Percentiles rank a stretch among this genome's conserved stretches.
phyloP scores from a whole-genome alignment of 1,140 invertebrate genomes.

The Temnothorax curvispinosus region DNA sequence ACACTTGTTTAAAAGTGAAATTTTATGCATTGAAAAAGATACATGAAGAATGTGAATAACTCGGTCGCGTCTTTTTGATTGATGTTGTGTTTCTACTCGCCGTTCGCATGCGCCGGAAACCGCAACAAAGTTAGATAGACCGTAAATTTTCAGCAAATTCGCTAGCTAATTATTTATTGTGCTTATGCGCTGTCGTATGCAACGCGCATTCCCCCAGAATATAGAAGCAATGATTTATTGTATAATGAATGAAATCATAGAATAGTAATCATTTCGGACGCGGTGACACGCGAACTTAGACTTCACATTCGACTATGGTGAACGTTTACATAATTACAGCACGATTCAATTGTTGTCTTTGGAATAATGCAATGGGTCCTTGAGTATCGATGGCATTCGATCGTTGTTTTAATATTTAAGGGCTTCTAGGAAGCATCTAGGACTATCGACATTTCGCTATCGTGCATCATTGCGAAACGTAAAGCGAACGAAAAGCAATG shows the following conservation, averaged over 20 bases:
- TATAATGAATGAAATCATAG: slow-evolving; percentile 51
- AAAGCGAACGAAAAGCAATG: not conserved
- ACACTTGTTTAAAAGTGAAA: slow-evolving; percentile 7
- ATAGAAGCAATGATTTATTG: slow-evolving; percentile 35
- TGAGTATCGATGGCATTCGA: slow-evolving; percentile 24
- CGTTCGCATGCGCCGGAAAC: not conserved
- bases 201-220: slow-evolving; percentile 18
- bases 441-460: not conserved
- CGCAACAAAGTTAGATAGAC: slow-evolving; percentile 45
- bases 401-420: slow-evolving; percentile 41
- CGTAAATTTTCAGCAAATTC: slow-evolving; percentile 48
- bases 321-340: slow-evolving; percentile 35
- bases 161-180: slow-evolving; percentile 36
- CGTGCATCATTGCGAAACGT: slow-evolving; percentile 7
- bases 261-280: slow-evolving; percentile 40
- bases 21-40: not conserved
- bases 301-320: slow-evolving; percentile 14
- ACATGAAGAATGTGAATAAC: not conserved
- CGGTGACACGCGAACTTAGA: slow-evolving; percentile 31
- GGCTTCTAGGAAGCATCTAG: not conserved
- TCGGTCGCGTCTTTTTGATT: not conserved
- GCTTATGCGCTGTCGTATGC: not conserved
- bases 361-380: slow-evolving; percentile 40
- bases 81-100: not conserved
- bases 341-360: slow-evolving; percentile 39